Evolutionary conservation across 2,113 vertebrate species (phyloP).

Genomic region (Arenaria interpres): DNA sequence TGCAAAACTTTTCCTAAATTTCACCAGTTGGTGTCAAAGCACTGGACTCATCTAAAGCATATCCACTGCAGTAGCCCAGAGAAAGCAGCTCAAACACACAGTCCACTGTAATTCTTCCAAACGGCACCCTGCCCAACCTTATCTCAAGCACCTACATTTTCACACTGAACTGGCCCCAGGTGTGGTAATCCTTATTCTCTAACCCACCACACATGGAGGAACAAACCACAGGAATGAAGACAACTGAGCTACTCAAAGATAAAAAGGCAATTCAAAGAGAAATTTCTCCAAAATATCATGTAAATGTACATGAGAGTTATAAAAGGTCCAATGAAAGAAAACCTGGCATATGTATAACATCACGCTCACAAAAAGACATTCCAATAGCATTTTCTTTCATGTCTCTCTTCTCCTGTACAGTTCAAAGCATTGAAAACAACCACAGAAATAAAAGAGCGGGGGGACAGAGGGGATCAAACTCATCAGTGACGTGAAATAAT

Average conservation of each 20-base stretch:
- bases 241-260: neutral
- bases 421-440: neutral
- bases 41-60: neutral
- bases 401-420: neutral
- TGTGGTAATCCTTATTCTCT: neutral
- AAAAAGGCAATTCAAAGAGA: neutral
- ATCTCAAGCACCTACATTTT: neutral
- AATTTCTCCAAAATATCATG: neutral
- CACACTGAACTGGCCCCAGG: fast-evolving
- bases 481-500: neutral
- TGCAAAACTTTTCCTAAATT: neutral
- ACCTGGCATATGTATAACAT: neutral
- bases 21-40: neutral
- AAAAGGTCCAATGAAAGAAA: neutral
- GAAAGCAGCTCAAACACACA: neutral
- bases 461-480: neutral
- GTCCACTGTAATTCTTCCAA: neutral
- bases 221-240: neutral
- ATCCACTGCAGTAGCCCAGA: neutral
- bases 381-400: neutral
- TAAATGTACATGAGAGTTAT: neutral
- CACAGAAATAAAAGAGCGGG: neutral
- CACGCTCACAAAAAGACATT: neutral
- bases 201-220: neutral
- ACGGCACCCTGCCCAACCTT: neutral